Percentiles rank a stretch among this genome's conserved stretches.
These are phyloP conservation scores for Tipula helvola DNA, from an alignment of 2,888 invertebrate species.

Conservation along the genomic window DNA sequence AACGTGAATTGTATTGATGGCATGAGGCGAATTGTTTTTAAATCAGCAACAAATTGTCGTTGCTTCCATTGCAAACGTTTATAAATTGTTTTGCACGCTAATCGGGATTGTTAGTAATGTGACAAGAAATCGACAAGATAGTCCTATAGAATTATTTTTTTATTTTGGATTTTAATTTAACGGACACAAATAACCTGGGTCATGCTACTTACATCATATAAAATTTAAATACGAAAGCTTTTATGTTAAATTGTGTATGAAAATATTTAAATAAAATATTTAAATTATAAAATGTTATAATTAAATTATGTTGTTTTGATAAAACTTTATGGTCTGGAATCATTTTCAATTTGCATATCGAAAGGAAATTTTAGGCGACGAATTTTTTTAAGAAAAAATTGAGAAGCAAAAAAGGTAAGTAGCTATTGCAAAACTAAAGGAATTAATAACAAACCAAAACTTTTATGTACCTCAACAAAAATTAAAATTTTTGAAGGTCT, in stretches of 20 bases:
- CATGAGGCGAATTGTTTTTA: constrained; percentile 62
- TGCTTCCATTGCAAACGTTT: constrained; percentile 67
- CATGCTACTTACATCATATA: background rate
- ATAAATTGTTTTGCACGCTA: background rate
- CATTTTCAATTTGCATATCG: background rate
- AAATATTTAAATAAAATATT: background rate
- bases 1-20: constrained; percentile 69
- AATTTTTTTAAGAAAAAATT: too few species aligned
- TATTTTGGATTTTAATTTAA: background rate
- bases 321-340: background rate
- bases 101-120: too few species aligned
- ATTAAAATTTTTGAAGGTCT: too few species aligned
- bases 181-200: background rate
- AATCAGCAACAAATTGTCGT: constrained; percentile 68
- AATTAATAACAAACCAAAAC: too few species aligned
- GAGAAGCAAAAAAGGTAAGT: too few species aligned
- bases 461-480: too few species aligned
- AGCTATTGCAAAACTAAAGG: too few species aligned
- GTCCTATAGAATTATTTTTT: background rate
- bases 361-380: background rate
- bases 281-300: background rate
- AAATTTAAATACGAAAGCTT: background rate
- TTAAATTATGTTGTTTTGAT: background rate
- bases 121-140: background rate
- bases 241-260: background rate